These are phyloP conservation scores for Mythimna pallens DNA, from an alignment of 2,888 invertebrate species.

Conservation along the genomic window DNA sequence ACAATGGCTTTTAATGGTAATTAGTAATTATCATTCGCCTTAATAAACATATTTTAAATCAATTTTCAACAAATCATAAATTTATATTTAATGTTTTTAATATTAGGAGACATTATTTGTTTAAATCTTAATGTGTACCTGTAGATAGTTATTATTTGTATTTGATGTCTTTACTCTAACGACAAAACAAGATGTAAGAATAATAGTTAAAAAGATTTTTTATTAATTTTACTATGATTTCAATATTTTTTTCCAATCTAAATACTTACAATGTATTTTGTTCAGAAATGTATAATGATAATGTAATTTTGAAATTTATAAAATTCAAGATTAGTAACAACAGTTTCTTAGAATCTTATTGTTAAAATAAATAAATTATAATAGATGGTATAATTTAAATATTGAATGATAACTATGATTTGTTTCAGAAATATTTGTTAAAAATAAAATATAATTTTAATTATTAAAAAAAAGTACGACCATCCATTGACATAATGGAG, in stretches of 20 bases:
- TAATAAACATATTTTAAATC: conserved; percentile 33
- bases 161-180: conserved; percentile 46
- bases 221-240: conserved; percentile 30
- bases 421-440: conserved; percentile 50
- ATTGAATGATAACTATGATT: conserved; percentile 44
- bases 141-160: conserved; percentile 60
- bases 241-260: conserved; percentile 26
- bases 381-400: conserved; percentile 43
- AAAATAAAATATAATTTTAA: conserved; percentile 38
- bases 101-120: conserved; percentile 42
- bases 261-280: conserved; percentile 32
- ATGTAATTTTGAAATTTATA: conserved; percentile 8
- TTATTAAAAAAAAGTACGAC: conserved; percentile 15
- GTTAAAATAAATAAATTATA: conserved; percentile 37
- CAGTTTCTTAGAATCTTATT: conserved; percentile 16
- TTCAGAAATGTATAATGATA: conserved; percentile 26
- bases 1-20: conserved; percentile 23
- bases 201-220: conserved; percentile 25
- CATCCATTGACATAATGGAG: conserved; percentile 63
- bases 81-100: conserved; percentile 30
- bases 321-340: conserved; percentile 35
- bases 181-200: conserved; percentile 27
- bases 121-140: conserved; percentile 54
- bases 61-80: conserved; percentile 28
- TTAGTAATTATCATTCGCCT: conserved; percentile 10